Percentiles rank a stretch among this genome's conserved stretches.
Evolutionary conservation across 2,888 invertebrate genomes (phyloP).

Genomic region (Tenthredo scrophulariae): DNA sequence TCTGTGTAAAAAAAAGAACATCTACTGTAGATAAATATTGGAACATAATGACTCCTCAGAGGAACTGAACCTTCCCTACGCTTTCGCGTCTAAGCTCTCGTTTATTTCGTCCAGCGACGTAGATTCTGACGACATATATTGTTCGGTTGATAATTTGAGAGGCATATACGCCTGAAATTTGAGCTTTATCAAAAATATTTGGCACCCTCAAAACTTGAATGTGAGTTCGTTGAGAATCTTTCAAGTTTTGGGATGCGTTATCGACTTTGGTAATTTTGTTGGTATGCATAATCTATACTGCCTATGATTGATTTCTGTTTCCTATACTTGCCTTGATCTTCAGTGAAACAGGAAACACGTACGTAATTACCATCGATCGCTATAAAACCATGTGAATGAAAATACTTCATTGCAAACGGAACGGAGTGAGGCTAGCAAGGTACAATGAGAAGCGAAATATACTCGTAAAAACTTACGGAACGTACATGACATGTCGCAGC

Average conservation of each 20-base stretch:
- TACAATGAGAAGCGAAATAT: not conserved
- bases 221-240: no score
- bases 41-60: not conserved
- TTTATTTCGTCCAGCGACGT: no score
- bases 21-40: not conserved
- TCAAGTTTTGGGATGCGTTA: no score
- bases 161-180: no score
- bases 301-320: not conserved
- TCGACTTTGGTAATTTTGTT: no score
- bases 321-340: not conserved
- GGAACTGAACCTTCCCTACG: not conserved
- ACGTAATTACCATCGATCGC: not conserved
- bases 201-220: no score
- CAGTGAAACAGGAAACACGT: not conserved
- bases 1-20: constrained; percentile 55
- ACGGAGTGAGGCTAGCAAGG: not conserved
- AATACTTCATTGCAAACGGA: not conserved
- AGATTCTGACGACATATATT: no score
- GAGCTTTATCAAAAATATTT: no score
- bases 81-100: no score
- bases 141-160: no score
- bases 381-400: not conserved
- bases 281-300: no score
- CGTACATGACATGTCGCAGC: not conserved
- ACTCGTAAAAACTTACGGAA: not conserved